Conservation (phyloP, 2,888 invertebrate genomes). For the Exephanes ischioxanthus region DNA sequence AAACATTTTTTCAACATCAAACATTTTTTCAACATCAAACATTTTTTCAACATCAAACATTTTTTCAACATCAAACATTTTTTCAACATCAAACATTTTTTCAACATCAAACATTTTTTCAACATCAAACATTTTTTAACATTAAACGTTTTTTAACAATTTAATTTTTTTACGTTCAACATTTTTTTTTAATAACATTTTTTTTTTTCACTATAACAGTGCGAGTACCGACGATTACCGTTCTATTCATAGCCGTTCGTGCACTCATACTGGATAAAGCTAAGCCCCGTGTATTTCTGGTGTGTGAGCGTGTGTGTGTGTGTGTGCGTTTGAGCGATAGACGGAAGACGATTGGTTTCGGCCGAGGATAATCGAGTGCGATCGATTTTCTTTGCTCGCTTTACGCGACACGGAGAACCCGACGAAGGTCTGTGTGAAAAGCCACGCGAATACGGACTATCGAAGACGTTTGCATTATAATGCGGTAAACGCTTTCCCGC, state of each 20-base stretch:
- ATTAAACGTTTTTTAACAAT: no score
- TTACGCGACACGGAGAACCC: neutral
- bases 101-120: no score
- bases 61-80: no score
- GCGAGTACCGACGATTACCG: constrained; percentile 20
- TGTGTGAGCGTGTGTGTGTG: neutral
- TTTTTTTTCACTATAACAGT: no score
- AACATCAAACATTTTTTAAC: no score
- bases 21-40: no score
- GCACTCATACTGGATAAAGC: constrained; percentile 1
- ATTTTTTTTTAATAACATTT: no score
- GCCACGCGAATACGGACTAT: neutral
- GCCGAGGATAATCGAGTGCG: neutral
- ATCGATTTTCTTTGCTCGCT: neutral
- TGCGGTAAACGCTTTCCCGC: neutral
- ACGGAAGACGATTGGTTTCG: neutral
- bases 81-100: no score
- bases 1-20: no score
- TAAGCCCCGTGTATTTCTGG: neutral
- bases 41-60: no score
- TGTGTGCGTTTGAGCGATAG: constrained; percentile 2
- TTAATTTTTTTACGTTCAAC: no score
- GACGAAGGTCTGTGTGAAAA: neutral
- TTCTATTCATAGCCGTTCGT: constrained; percentile 41
- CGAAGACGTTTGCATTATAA: neutral